Base-by-base conservation (phyloP, 2,797 vertebrate genomes). In the Pteronotus mesoamericanus region DNA sequence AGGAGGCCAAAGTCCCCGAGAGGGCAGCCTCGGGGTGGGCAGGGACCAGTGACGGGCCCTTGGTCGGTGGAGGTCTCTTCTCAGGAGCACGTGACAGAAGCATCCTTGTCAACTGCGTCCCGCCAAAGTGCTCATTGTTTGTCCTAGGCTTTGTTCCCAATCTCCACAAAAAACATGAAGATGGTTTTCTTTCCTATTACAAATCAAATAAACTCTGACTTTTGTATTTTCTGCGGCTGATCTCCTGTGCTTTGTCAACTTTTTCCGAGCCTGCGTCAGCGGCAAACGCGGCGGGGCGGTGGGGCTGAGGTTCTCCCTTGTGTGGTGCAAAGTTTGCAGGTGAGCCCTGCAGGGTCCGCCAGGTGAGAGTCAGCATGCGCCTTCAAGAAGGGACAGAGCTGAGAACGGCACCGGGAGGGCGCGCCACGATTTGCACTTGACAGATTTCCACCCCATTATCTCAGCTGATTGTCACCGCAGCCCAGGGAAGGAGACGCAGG, bases 381-480 rank as follows among this genome's bases (percentile, higher is more conserved):
- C 89, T 68, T 29, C 10, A 1, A 79, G 39, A 44, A 42, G 66
- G 55, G 16, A 18, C 29, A 0, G 61, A 48, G 18, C 26, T 42
- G 1, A 9, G 46, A 29, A 19, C n/a, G 6, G 9, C 5, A 0
- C 34, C 22, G 0, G 2, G 48, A 32, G 0, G 7, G 6, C 16
- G 34, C 44, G 2, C 15, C 7, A 21, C 34, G 2, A 34, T 15
- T 4, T 4, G n/a, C 5, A 3, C 44, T 11, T 21, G 15, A 29
- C 71, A 9, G 15, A n/a, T 9, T 0, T 21, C 44, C 22, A 1
- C 24, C 46, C 32, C 29, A 0, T 3, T 0, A 9, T 9, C 44
- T 37, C 69, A 26, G 1, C 34, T 18, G 51, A 5, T 1, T 16
- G 39, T 80, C 22, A 9, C 48, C 3, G 6, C 24, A n/a, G 22